phyloP scores from a whole-genome alignment of 2,888 invertebrate genomes.

The Cotesia congregata region DNA sequence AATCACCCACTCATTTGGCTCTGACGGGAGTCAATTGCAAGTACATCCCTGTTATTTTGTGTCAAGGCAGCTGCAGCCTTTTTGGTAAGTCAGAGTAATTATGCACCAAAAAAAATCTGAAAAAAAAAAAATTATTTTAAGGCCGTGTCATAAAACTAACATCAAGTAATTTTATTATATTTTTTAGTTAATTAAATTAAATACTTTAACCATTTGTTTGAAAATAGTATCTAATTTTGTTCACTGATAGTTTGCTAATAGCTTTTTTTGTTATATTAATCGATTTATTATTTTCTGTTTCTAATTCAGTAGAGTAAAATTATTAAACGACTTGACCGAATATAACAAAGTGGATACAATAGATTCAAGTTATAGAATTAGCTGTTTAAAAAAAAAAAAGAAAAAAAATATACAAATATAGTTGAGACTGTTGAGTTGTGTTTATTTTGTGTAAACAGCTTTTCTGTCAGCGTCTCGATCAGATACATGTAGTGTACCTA shows the following conservation, averaged over 20 bases:
- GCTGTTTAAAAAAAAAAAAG: constrained; percentile 14
- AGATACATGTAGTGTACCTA: constrained; percentile 69
- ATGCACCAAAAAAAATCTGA: constrained; percentile 58
- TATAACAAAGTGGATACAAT: constrained; percentile 5
- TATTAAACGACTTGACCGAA: constrained; percentile 26
- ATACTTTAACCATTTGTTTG: neutral
- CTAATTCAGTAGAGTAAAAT: constrained; percentile 3
- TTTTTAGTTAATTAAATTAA: constrained; percentile 5
- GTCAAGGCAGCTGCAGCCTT: constrained; percentile 61
- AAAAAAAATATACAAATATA: constrained; percentile 32
- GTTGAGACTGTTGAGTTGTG: constrained; percentile 69
- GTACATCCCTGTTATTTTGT: constrained; percentile 65
- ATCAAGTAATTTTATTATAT: neutral
- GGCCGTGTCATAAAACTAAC: constrained; percentile 47
- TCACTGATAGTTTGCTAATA: constrained; percentile 14
- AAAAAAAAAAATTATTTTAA: constrained; percentile 52
- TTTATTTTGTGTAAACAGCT: constrained; percentile 70
- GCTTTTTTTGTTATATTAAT: too few relatives aligned
- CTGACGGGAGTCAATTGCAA: constrained; percentile 67
- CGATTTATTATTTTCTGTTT: too few relatives aligned
- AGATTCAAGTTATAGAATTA: constrained; percentile 29
- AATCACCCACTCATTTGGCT: constrained; percentile 65
- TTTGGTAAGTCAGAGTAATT: constrained; percentile 65
- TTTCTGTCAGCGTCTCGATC: constrained; percentile 68
- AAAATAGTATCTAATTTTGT: neutral